phyloP scores from a whole-genome alignment of 1,140 invertebrate species.

The Zaprionus gabonicus region DNA sequence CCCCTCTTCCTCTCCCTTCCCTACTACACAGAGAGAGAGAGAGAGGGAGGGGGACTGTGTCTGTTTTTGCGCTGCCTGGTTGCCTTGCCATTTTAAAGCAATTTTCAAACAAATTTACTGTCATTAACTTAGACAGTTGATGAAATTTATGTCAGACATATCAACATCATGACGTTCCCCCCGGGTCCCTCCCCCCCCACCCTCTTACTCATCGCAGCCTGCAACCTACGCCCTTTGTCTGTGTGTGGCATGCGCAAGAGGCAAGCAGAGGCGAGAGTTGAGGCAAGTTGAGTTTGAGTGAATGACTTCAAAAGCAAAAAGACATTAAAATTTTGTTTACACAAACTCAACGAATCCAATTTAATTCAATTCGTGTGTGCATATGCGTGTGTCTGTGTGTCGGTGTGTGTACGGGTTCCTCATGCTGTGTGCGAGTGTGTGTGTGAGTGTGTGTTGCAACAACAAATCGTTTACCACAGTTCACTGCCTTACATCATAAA shows the following conservation, averaged over 20 bases:
- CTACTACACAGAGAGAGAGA: constrained; percentile 14
- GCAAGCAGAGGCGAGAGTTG: constrained; percentile 38
- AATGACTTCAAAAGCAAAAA: constrained; percentile 83
- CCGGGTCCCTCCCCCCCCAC: background rate
- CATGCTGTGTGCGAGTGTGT: constrained; percentile 5
- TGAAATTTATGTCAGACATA: constrained; percentile 83
- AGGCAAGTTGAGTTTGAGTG: constrained; percentile 76
- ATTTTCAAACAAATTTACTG: constrained; percentile 83
- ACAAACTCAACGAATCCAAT: constrained; percentile 82
- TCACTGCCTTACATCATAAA: constrained; percentile 81
- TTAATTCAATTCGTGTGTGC: constrained; percentile 78
- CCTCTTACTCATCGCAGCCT: background rate
- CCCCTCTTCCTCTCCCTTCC: no score
- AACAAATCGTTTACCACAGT: constrained; percentile 81
- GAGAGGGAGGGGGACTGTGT: constrained; percentile 16
- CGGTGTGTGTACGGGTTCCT: constrained; percentile 12
- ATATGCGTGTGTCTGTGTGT: constrained; percentile 27
- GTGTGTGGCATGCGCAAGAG: constrained; percentile 46
- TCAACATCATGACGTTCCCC: constrained; percentile 71
- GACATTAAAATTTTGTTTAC: constrained; percentile 83
- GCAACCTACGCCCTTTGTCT: constrained; percentile 47
- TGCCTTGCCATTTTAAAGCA: constrained; percentile 82
- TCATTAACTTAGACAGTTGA: constrained; percentile 83
- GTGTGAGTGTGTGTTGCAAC: constrained; percentile 66
- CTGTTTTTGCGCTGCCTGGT: constrained; percentile 76